Evolutionary conservation across 1,140 invertebrate genomes (phyloP), one percentile per base, ranked within the genome.

Genomic region (Ctenoplectra terminalis): DNA sequence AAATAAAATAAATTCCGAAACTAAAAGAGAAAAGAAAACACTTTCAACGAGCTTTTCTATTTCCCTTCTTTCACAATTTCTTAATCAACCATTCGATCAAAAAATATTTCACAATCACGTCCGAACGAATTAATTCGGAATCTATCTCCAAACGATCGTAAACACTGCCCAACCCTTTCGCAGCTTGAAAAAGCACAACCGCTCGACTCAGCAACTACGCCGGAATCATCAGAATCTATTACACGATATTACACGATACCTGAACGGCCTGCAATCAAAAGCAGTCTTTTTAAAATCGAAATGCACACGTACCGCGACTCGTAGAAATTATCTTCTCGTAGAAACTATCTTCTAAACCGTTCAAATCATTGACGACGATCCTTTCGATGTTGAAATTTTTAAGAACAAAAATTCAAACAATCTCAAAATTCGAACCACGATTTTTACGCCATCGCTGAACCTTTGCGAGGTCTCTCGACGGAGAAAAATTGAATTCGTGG

Each of bases 271-370:
- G 80, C 90, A 90, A 88, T 87, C 89, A 88, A 81, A 83, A 90
- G 87, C 91, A 92, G 90, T 92, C 91, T 91, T 92, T 85, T 90
- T n/a, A 81, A 64, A 88, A 89, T 83, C 85, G 86, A 90, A 50
- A 86, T 84, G 86, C 89, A 88, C 86, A 80, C 77, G 67, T 83
- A 83, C 78, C 85, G 74, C 17, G 17, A n/a, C 50, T 29, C 6
- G n/a, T 69, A 15, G n/a, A n/a, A n/a, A n/a, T n/a, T n/a, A n/a
- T n/a, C n/a, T n/a, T 69, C 9, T 56, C 6, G 17, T 56, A 81
- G 31, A 46, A 50, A 37, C 7, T 7, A 1, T 37, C 0, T 74
- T 29, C 37, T 15, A 4, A 64, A 63, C n/a, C n/a, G 17, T 37
- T 40, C 37, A 20, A 23, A 4, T 73, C 29, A 37, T 23, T 40